Evolutionary conservation across 2,113 vertebrate species (phyloP).

Genomic region (Rhinolophus sinicus): DNA sequence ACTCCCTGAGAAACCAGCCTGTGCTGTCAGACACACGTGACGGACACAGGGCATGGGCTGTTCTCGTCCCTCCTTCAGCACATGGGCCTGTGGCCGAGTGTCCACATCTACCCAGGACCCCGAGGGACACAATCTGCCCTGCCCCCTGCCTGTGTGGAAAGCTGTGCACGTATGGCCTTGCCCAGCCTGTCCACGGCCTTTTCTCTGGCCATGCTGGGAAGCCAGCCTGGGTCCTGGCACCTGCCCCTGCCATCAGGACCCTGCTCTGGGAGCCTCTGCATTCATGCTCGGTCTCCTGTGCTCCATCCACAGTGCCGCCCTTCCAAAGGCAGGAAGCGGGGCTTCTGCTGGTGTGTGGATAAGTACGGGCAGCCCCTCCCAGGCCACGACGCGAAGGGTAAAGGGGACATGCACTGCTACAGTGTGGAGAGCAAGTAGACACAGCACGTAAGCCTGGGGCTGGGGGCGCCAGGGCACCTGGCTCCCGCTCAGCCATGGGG

Average conservation of each 20-base stretch:
- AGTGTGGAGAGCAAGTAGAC: conserved; percentile 91
- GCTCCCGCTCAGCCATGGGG: no score
- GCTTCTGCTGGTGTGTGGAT: conserved; percentile 98
- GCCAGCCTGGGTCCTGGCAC: fast-evolving
- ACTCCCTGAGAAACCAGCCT: fast-evolving
- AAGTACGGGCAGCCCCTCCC: conserved; percentile 95
- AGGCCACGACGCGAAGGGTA: conserved; percentile 88
- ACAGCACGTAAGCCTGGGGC: conserved; percentile 61
- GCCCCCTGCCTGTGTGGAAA: fast-evolving
- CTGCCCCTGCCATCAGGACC: fast-evolving
- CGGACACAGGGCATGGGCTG: fast-evolving
- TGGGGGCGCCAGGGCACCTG: neutral
- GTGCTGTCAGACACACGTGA: neutral
- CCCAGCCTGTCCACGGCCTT: neutral
- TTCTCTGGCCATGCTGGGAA: no score
- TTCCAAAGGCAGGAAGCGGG: conserved; percentile 95
- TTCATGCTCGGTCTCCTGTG: neutral
- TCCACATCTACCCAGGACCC: neutral
- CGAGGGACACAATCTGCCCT: fast-evolving
- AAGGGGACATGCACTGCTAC: conserved; percentile 91
- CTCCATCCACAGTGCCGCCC: conserved; percentile 91
- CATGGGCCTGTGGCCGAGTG: no score
- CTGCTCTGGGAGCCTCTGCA: fast-evolving
- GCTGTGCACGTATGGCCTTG: neutral
- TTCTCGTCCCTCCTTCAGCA: neutral